Base-by-base conservation (phyloP, 2,888 invertebrate genomes). In the Metalampra italica region DNA sequence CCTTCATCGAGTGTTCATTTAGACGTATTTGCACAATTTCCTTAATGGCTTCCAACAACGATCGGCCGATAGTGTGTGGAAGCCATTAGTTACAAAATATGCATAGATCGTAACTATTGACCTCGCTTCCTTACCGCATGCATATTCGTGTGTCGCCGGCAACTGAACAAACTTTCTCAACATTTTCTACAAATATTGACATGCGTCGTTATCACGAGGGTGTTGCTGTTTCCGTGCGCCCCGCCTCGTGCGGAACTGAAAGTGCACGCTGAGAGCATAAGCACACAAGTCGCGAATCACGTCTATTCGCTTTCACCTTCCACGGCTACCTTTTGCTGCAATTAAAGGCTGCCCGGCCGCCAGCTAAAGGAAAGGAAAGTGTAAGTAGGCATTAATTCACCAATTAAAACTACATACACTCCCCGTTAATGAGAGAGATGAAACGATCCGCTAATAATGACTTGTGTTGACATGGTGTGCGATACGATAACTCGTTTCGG, bases 251-350 rank as follows among this genome's bases (percentile, higher is more conserved):
- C 55, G 58, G 60, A 67, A 68, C 67, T 60, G 68, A 75, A 75
- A 75, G 73, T 66, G 62, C 54, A 61, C 64, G 57, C 58, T 66
- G 62, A 65, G 64, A 59, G 62, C 56, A 59, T 50, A 55, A 50
- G 51, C 61, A 65, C 59, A 59, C 60, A 51, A 64, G 60, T 68
- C 54, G 63, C 61, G 59, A 66, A 72, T 71, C 68, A 71, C 70
- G 56, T 62, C 57, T 69, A 59, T 60, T 66, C 56, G 69, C 82
- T 81, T 81, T 81, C 82, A 72, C 80, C 73, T 75, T 72, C 69
- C 57, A 64, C 64, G 54, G 13, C 46, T 42, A 68, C 62, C 60
- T 66, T 22, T 62, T 51, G 60, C 47, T 54, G 56, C 64, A 70
- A 75, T 73, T 71, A 65, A 71, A 67, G 59, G 60, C 59, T 66